phyloP scores from a whole-genome alignment of 2,797 vertebrate species.

The Arctocebus calabarensis region DNA sequence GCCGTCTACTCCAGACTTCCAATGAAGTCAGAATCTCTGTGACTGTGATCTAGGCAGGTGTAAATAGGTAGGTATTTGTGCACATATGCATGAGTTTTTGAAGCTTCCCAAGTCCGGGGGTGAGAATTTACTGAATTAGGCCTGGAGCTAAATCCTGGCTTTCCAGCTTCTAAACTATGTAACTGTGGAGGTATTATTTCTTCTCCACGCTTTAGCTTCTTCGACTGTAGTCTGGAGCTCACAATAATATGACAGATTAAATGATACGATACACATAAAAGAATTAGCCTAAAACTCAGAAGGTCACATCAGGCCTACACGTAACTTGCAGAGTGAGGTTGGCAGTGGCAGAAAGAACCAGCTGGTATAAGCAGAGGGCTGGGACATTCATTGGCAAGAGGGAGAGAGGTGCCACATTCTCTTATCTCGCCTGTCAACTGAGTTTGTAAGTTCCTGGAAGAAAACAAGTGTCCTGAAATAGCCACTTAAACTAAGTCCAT shows the following conservation, averaged over 20 bases:
- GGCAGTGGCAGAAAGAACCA: slow-evolving; percentile 4
- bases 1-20: not conserved
- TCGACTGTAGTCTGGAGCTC: not conserved
- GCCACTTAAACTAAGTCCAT: not conserved
- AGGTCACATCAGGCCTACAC: not conserved
- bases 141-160: not conserved
- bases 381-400: not conserved
- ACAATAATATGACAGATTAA: not conserved
- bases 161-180: not conserved
- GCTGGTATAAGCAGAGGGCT: not conserved
- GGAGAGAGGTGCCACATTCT: not conserved
- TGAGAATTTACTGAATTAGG: not conserved
- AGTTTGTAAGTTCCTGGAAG: slow-evolving; percentile 50
- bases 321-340: not conserved
- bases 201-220: not conserved
- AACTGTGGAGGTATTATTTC: not conserved
- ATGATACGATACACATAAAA: not conserved
- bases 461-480: slow-evolving; percentile 47
- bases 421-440: not conserved
- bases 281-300: not conserved
- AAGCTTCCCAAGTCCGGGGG: not conserved
- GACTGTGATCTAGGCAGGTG: not conserved
- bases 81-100: not conserved
- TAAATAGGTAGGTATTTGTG: not conserved
- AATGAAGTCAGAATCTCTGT: not conserved